Evolutionary conservation across 1,140 invertebrate genomes (phyloP).

Genomic region (Amyelois transitella): DNA sequence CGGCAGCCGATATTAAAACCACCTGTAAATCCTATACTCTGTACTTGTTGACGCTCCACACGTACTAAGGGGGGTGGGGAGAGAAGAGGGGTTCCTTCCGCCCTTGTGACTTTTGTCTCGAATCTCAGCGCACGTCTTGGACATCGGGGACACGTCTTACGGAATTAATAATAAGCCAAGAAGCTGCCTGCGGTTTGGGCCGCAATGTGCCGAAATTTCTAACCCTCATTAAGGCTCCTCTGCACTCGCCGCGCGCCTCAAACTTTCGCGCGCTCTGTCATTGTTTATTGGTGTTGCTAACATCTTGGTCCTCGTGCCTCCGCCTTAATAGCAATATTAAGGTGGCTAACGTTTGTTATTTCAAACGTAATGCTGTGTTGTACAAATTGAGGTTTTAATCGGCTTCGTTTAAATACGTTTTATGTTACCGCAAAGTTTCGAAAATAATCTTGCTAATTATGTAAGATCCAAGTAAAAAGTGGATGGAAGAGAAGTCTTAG

Average conservation of each 20-base stretch:
- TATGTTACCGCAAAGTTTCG: not conserved
- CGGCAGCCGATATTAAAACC: slow-evolving; percentile 58
- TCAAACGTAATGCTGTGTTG: not conserved
- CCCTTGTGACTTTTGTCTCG: slow-evolving; percentile 67
- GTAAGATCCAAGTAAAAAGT: no score
- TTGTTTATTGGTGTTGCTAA: slow-evolving; percentile 67
- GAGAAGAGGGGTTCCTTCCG: slow-evolving; percentile 38
- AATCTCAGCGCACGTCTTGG: slow-evolving; percentile 72
- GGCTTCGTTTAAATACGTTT: no score
- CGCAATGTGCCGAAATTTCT: slow-evolving; percentile 69
- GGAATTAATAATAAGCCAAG: slow-evolving; percentile 74
- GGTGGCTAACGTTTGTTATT: slow-evolving; percentile 7
- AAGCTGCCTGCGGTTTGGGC: slow-evolving; percentile 64
- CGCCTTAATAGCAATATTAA: slow-evolving; percentile 65
- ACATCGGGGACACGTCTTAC: slow-evolving; percentile 73
- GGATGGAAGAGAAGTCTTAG: no score
- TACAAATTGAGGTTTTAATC: not conserved
- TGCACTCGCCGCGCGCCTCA: slow-evolving; percentile 63
- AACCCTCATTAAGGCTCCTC: slow-evolving; percentile 69
- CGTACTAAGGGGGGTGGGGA: slow-evolving; percentile 37
- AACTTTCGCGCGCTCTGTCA: slow-evolving; percentile 59
- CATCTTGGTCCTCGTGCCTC: slow-evolving; percentile 48
- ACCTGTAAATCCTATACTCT: slow-evolving; percentile 68
- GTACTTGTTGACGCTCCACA: slow-evolving; percentile 55
- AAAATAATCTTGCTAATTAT: no score